Evolutionary conservation across 1,140 invertebrate species (phyloP).

Genomic region (Phortica variegata): DNA sequence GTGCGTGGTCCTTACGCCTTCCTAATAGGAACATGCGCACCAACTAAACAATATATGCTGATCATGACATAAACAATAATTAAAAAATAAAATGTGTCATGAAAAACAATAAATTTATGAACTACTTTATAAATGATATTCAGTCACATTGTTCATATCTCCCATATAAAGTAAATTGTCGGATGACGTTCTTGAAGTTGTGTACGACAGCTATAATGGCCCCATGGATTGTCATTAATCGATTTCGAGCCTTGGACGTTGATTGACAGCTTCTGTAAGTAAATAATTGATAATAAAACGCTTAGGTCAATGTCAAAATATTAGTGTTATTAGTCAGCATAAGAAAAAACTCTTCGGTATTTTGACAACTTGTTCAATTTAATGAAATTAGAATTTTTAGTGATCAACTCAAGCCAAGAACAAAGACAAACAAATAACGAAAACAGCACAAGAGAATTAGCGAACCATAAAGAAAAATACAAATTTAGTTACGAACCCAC

Average conservation of each 20-base stretch:
- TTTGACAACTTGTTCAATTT: background rate
- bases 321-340: background rate
- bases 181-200: conserved; percentile 25
- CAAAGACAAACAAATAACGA: background rate
- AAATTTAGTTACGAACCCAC: conserved; percentile 26
- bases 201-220: no score
- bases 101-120: conserved; percentile 10
- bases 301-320: conserved; percentile 2
- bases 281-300: background rate
- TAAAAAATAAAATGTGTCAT: background rate
- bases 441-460: no score
- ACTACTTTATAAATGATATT: conserved; percentile 46
- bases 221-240: conserved; percentile 42
- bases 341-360: background rate
- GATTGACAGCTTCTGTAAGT: conserved; percentile 22
- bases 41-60: background rate
- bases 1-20: no score
- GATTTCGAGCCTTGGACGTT: background rate
- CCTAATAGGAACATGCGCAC: conserved; percentile 16
- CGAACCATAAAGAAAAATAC: no score
- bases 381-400: background rate
- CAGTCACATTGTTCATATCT: conserved; percentile 36
- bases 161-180: conserved; percentile 17
- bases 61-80: background rate
- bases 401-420: background rate